phyloP scores from a whole-genome alignment of 2,797 vertebrate species.

The Halcyon chelicuti region DNA sequence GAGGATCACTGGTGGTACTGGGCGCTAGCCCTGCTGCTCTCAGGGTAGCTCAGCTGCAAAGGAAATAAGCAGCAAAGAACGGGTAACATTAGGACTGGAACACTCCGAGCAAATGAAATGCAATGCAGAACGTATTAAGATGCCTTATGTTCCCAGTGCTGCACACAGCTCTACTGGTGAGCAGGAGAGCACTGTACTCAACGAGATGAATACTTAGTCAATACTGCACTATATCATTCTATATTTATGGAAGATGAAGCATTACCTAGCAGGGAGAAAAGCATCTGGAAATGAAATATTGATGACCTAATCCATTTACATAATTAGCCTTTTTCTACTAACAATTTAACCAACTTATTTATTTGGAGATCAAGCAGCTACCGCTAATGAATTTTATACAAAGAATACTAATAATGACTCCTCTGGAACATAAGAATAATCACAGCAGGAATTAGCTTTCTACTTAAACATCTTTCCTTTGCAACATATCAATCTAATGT shows the following conservation, averaged over 20 bases:
- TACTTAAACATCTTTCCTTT: slow-evolving; percentile 84
- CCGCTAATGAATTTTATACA: slow-evolving; percentile 84
- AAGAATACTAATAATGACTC: slow-evolving; percentile 81
- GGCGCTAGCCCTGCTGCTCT: background rate
- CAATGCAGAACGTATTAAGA: background rate
- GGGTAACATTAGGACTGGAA: background rate
- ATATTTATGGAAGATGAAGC: slow-evolving; percentile 66
- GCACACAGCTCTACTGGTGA: background rate
- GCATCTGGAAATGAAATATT: slow-evolving; percentile 80
- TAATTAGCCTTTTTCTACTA: slow-evolving; percentile 80
- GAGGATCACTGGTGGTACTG: background rate
- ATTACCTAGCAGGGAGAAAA: slow-evolving; percentile 63
- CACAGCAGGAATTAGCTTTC: slow-evolving; percentile 83
- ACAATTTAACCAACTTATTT: slow-evolving; percentile 84
- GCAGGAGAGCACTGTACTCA: slow-evolving; percentile 28
- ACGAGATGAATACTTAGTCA: slow-evolving; percentile 53
- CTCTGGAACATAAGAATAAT: slow-evolving; percentile 82
- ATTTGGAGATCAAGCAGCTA: slow-evolving; percentile 84
- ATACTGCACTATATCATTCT: slow-evolving; percentile 48
- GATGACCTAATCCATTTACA: slow-evolving; percentile 83
- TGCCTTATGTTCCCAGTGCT: background rate
- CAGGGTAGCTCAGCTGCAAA: background rate
- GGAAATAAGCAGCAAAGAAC: background rate
- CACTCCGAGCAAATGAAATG: background rate
- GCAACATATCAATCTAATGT: slow-evolving; percentile 86